These are phyloP conservation scores for Odontomachus brunneus DNA, from an alignment of 1,140 invertebrate species.

Conservation along the genomic window DNA sequence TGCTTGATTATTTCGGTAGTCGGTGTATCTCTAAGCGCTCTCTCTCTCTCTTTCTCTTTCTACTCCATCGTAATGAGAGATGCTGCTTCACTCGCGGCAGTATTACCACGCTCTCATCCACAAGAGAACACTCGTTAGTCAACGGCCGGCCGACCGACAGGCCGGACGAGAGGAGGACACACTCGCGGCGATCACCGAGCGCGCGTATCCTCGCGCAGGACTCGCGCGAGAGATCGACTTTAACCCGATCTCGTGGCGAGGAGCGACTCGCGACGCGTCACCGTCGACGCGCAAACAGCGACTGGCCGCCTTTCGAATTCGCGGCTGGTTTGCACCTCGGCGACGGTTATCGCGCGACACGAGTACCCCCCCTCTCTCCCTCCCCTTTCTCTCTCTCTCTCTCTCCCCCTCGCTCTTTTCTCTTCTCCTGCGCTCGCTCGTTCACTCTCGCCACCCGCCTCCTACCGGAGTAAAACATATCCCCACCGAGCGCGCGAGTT, in stretches of 20 bases:
- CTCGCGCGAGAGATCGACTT: slow-evolving; percentile 29
- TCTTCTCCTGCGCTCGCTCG: slow-evolving; percentile 40
- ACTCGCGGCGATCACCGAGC: background rate
- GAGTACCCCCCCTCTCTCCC: slow-evolving; percentile 62
- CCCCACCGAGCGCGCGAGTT: slow-evolving; percentile 55
- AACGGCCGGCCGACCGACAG: too few relatives aligned
- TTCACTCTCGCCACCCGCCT: slow-evolving; percentile 30
- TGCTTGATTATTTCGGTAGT: too few relatives aligned
- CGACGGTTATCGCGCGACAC: slow-evolving; percentile 79
- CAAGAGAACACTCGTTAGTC: slow-evolving; percentile 14
- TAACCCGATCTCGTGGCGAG: slow-evolving; percentile 39
- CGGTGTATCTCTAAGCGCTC: too few relatives aligned
- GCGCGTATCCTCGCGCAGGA: background rate
- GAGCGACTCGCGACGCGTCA: slow-evolving; percentile 65
- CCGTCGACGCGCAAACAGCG: slow-evolving; percentile 81
- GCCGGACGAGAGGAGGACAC: background rate
- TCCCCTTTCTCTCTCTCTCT: slow-evolving; percentile 16
- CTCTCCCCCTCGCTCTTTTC: slow-evolving; percentile 29
- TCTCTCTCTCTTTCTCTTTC: too few relatives aligned
- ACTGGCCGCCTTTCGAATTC: slow-evolving; percentile 84
- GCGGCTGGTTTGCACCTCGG: slow-evolving; percentile 83
- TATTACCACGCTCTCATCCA: background rate
- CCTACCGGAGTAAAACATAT: slow-evolving; percentile 56
- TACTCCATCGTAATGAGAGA: too few relatives aligned
- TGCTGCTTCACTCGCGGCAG: too few relatives aligned